A percentile compares a stretch with the other conserved stretches of the same genome.
These are phyloP conservation scores for Enteromius fasciolatus DNA, from an alignment of 2,797 vertebrate genomes.

Conservation along the genomic window DNA sequence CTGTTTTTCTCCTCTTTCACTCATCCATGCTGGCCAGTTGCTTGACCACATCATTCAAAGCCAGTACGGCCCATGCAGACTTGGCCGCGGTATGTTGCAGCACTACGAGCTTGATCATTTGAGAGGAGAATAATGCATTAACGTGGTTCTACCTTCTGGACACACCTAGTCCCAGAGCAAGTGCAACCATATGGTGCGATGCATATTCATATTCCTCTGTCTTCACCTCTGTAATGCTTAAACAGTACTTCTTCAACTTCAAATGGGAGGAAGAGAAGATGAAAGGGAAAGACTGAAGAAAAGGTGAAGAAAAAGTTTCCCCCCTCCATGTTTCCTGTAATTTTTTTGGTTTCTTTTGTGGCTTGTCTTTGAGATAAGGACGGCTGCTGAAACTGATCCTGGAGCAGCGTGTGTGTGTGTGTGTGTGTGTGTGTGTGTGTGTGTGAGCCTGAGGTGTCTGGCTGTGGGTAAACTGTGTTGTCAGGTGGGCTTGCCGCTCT, in stretches of 20 bases:
- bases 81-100: background rate
- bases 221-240: constrained; percentile 66
- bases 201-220: constrained; percentile 82
- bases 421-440: constrained; percentile 37
- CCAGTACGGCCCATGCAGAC: background rate
- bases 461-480: constrained; percentile 68
- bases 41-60: constrained; percentile 1
- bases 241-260: constrained; percentile 76
- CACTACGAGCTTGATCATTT: constrained; percentile 71
- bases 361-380: constrained; percentile 56
- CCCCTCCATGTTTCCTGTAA: constrained; percentile 38
- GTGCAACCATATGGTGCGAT: constrained; percentile 80
- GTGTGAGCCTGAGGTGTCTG: constrained; percentile 59
- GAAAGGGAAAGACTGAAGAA: constrained; percentile 45
- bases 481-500: constrained; percentile 70
- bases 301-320: constrained; percentile 64
- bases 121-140: constrained; percentile 81
- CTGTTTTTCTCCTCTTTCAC: background rate
- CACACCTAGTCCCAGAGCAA: constrained; percentile 82
- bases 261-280: constrained; percentile 60
- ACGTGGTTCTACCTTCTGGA: constrained; percentile 82
- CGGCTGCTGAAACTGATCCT: constrained; percentile 60
- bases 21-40: constrained; percentile 1
- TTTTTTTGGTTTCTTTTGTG: constrained; percentile 40
- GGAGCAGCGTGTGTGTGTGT: constrained; percentile 18